phyloP scores from a whole-genome alignment of 2,888 invertebrate genomes.

The Idaea dimidiata region DNA sequence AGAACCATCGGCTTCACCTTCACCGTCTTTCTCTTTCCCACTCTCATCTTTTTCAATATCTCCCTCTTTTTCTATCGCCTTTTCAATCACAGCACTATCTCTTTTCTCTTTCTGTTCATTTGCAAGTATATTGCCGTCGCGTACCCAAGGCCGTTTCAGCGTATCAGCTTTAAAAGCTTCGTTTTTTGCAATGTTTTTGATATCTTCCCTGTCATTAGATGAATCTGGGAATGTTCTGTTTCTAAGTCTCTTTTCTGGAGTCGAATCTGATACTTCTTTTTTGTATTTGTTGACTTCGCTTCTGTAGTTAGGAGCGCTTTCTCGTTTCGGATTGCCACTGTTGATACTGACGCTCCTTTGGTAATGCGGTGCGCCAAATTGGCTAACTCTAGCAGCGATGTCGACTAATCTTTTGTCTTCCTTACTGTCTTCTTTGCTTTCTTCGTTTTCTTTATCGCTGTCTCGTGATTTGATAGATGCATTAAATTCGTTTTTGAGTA shows the following conservation, averaged over 20 bases:
- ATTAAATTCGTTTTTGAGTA: constrained; percentile 72
- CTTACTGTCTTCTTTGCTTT: constrained; percentile 37
- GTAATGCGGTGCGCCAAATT: constrained; percentile 68
- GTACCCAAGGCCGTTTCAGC: constrained; percentile 69
- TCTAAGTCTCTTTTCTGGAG: constrained; percentile 72
- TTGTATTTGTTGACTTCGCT: constrained; percentile 74
- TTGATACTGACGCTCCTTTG: constrained; percentile 71
- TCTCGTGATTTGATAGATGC: constrained; percentile 82
- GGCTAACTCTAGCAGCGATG: constrained; percentile 69
- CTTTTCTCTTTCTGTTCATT: constrained; percentile 56
- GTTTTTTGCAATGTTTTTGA: constrained; percentile 64
- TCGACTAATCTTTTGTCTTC: constrained; percentile 66
- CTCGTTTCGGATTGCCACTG: constrained; percentile 67
- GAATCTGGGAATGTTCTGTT: constrained; percentile 77
- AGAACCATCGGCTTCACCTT: constrained; percentile 63
- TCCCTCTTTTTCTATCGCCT: constrained; percentile 67
- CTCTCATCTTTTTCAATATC: constrained; percentile 56
- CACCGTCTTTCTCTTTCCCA: constrained; percentile 53
- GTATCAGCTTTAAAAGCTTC: constrained; percentile 74
- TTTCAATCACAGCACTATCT: constrained; percentile 70
- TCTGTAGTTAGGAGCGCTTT: constrained; percentile 66
- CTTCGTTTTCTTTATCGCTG: constrained; percentile 87
- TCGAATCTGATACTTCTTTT: constrained; percentile 75
- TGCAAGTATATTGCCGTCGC: constrained; percentile 61
- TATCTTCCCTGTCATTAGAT: constrained; percentile 71